phyloP scores from a whole-genome alignment of 2,888 invertebrate species.

The Acanthosoma haemorrhoidale region DNA sequence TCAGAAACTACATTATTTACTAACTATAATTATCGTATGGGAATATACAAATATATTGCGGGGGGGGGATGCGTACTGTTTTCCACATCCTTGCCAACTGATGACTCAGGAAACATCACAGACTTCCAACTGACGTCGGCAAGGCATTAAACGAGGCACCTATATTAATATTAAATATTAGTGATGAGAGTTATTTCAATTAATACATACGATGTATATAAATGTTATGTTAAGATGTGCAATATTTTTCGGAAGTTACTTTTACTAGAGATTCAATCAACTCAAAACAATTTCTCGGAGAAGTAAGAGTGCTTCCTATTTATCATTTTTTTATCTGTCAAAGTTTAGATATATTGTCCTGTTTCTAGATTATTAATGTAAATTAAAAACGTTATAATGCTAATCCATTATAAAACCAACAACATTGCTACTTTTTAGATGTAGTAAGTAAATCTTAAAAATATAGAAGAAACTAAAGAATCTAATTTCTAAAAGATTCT shows the following conservation, averaged over 20 bases:
- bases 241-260: conserved; percentile 16
- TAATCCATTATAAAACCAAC: conserved; percentile 38
- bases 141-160: no score
- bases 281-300: neutral
- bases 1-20: no score
- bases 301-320: neutral
- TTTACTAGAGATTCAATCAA: neutral
- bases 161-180: no score
- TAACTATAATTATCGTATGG: no score
- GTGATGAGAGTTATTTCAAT: conserved; percentile 19
- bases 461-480: no score
- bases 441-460: conserved; percentile 22
- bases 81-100: no score
- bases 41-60: no score
- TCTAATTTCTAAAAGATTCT: no score
- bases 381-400: conserved; percentile 37
- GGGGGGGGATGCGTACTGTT: no score
- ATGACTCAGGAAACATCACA: no score
- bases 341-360: conserved; percentile 25
- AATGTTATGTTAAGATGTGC: conserved; percentile 25
- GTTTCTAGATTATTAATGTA: conserved; percentile 35
- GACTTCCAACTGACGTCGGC: no score
- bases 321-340: neutral
- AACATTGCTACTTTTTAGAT: conserved; percentile 38
- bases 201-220: conserved; percentile 19